Evolutionary conservation across 2,113 vertebrate species (phyloP).

Genomic region (Climacteris rufus): DNA sequence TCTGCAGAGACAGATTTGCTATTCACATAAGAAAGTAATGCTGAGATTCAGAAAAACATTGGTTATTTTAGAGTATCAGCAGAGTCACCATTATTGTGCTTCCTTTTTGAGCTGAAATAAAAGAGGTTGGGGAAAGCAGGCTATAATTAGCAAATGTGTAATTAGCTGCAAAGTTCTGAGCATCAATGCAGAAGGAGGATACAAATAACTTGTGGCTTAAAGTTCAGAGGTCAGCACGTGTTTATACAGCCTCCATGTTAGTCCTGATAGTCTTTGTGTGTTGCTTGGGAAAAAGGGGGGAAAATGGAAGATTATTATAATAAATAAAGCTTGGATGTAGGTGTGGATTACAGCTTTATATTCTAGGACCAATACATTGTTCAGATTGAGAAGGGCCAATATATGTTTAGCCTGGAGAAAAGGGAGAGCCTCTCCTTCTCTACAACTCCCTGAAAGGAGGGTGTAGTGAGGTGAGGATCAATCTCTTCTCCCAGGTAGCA

Average conservation of each 20-base stretch:
- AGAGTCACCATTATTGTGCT: constrained; percentile 3
- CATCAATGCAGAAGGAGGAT: not conserved
- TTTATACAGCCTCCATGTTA: not conserved
- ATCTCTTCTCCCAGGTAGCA: not conserved
- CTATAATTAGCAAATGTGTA: constrained; percentile 1
- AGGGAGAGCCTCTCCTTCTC: not conserved
- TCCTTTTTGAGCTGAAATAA: constrained; percentile 12
- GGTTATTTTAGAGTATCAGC: constrained; percentile 13
- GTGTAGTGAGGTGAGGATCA: no score
- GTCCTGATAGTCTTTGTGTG: not conserved
- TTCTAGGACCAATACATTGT: rapidly evolving
- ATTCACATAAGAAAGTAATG: constrained; percentile 8
- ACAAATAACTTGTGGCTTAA: not conserved
- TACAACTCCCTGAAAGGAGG: not conserved
- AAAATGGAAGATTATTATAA: not conserved
- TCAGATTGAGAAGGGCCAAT: not conserved
- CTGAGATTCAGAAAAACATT: constrained; percentile 27
- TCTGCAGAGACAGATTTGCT: constrained; percentile 31
- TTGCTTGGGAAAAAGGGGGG: not conserved
- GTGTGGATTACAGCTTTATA: not conserved
- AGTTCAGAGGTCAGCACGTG: not conserved
- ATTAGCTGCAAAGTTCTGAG: not conserved
- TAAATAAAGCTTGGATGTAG: not conserved
- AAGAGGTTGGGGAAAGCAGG: constrained; percentile 26
- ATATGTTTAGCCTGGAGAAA: not conserved